These are phyloP conservation scores for Pseudochaenichthys georgianus DNA, from an alignment of 2,797 vertebrate genomes.

Conservation along the genomic window DNA sequence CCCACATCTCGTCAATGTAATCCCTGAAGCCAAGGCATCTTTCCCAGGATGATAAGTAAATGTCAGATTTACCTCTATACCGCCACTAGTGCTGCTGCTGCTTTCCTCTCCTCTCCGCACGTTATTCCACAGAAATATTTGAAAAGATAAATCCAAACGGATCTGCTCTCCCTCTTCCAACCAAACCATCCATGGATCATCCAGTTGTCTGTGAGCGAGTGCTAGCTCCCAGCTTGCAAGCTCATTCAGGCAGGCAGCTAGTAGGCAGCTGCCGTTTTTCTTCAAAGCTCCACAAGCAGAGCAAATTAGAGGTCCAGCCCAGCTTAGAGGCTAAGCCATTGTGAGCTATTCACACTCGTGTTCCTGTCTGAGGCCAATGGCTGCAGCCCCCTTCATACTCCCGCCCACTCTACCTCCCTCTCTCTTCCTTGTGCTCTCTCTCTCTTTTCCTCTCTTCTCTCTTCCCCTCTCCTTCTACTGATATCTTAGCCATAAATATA, in stretches of 20 bases:
- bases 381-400: slow-evolving; percentile 80
- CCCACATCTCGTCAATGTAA: slow-evolving; percentile 74
- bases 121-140: slow-evolving; percentile 73
- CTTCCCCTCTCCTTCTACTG: slow-evolving; percentile 59
- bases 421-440: slow-evolving; percentile 43
- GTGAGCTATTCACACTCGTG: slow-evolving; percentile 88
- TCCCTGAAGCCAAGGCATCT: slow-evolving; percentile 77
- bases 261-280: slow-evolving; percentile 90
- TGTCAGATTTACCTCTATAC: slow-evolving; percentile 81
- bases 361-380: slow-evolving; percentile 81
- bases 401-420: slow-evolving; percentile 79
- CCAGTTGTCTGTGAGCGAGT: slow-evolving; percentile 84
- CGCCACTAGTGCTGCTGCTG: slow-evolving; percentile 26
- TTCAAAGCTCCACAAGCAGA: slow-evolving; percentile 89
- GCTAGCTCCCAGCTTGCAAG: slow-evolving; percentile 71
- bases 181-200: slow-evolving; percentile 78
- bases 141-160: slow-evolving; percentile 69
- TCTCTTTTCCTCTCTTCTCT: slow-evolving; percentile 29
- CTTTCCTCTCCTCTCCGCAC: slow-evolving; percentile 37
- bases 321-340: slow-evolving; percentile 87
- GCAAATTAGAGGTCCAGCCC: slow-evolving; percentile 88
- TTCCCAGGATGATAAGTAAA: slow-evolving; percentile 71
- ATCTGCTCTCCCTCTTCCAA: slow-evolving; percentile 51
- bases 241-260: slow-evolving; percentile 75
- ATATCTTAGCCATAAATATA: slow-evolving; percentile 78